These are phyloP conservation scores for Acanthurus lineatus DNA, from an alignment of 2,797 vertebrate species.

Conservation along the genomic window DNA sequence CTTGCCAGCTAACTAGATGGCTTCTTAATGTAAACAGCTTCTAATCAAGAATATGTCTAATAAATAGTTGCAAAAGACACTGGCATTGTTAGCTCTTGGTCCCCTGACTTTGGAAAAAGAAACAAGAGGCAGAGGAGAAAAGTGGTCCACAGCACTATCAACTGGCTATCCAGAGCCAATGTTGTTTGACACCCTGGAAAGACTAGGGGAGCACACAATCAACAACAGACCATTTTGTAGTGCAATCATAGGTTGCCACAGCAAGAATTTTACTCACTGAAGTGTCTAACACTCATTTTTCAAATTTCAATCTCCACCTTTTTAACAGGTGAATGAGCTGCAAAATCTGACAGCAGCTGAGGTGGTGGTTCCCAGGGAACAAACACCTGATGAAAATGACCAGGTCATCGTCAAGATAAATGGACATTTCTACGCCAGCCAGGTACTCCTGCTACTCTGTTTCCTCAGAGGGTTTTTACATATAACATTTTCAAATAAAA, in stretches of 20 bases:
- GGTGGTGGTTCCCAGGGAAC: conserved; percentile 95
- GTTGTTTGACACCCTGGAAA: too few relatives aligned
- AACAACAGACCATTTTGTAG: background rate
- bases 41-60: too few relatives aligned
- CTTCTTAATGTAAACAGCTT: too few relatives aligned
- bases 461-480: background rate
- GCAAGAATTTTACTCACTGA: background rate
- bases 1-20: too few relatives aligned
- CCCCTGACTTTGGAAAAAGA: too few relatives aligned
- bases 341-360: conserved; percentile 96
- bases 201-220: too few relatives aligned
- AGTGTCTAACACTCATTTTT: background rate
- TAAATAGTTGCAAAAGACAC: too few relatives aligned
- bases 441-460: conserved; percentile 81
- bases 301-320: background rate
- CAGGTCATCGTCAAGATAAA: conserved; percentile 98
- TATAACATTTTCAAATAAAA: background rate
- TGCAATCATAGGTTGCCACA: background rate
- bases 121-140: too few relatives aligned
- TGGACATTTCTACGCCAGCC: conserved; percentile 97
- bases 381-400: conserved; percentile 95
- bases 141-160: too few relatives aligned
- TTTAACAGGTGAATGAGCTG: conserved; percentile 91
- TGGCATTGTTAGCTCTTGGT: too few relatives aligned
- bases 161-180: too few relatives aligned